A percentile compares a stretch with the other conserved stretches of the same genome.
These are phyloP conservation scores for Lepas anatifera DNA, from an alignment of 2,888 invertebrate genomes.

Conservation along the genomic window DNA sequence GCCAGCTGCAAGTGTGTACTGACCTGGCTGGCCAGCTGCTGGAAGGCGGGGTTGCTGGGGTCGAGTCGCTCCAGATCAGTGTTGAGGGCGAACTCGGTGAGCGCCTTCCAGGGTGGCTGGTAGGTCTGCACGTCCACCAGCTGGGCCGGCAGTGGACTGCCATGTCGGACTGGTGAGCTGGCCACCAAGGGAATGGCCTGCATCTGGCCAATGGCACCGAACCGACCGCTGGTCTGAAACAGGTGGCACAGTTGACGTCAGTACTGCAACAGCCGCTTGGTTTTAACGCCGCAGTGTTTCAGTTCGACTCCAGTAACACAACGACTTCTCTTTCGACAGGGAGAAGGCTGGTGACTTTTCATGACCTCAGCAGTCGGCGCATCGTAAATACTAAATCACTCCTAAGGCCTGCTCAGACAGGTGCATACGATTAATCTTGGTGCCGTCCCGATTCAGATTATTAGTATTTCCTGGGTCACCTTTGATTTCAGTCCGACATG, in stretches of 20 bases:
- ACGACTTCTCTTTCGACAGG: too few species aligned
- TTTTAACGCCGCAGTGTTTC: too few species aligned
- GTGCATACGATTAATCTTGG: too few species aligned
- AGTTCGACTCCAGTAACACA: too few species aligned
- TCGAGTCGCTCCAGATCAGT: constrained; percentile 80
- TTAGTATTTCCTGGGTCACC: too few species aligned
- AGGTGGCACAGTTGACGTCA: neutral
- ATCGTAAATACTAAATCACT: too few species aligned
- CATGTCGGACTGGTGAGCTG: constrained; percentile 53
- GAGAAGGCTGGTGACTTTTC: too few species aligned
- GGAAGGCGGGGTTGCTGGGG: constrained; percentile 80
- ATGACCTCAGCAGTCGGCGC: too few species aligned
- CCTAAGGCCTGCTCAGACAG: too few species aligned
- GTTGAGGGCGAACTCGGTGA: constrained; percentile 89
- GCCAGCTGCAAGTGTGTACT: too few species aligned
- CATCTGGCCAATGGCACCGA: constrained; percentile 85
- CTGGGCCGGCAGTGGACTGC: constrained; percentile 58
- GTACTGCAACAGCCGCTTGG: neutral
- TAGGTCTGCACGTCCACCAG: constrained; percentile 75
- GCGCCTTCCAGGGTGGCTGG: constrained; percentile 95
- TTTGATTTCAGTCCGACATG: too few species aligned
- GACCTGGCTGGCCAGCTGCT: constrained; percentile 92
- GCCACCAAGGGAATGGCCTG: constrained; percentile 98
- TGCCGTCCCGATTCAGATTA: too few species aligned
- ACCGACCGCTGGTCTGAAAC: constrained; percentile 58